Conservation (phyloP, 2,113 vertebrate species). For the Alethe diademata region DNA sequence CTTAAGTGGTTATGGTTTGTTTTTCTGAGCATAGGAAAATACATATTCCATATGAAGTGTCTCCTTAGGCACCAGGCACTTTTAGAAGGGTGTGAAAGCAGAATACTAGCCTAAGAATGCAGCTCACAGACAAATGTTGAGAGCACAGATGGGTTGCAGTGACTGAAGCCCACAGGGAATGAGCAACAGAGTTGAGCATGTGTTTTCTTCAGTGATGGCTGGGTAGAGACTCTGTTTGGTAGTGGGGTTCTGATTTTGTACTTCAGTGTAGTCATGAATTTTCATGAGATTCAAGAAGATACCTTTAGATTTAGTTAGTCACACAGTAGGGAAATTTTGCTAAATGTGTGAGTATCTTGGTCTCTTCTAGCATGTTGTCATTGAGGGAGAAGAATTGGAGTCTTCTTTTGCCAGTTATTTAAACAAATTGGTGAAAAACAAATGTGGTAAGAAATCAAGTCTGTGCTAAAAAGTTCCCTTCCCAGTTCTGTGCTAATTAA, state of each 20-base stretch:
- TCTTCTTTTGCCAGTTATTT: not conserved
- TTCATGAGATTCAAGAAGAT: not conserved
- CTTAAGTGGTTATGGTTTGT: not conserved
- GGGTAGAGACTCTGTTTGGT: not conserved
- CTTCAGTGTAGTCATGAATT: conserved; percentile 1
- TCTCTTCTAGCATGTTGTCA: not conserved
- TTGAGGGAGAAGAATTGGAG: not conserved
- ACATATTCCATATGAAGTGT: not conserved
- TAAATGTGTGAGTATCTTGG: not conserved
- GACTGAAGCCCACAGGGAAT: not conserved
- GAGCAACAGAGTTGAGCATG: not conserved
- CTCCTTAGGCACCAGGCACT: not conserved
- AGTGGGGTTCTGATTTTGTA: not conserved
- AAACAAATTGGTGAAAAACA: not conserved
- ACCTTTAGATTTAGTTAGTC: not conserved
- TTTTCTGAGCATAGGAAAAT: not conserved
- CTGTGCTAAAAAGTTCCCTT: not conserved
- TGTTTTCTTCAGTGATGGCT: not conserved
- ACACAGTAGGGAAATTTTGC: not conserved
- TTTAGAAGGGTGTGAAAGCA: conserved; percentile 8
- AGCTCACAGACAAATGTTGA: not conserved
- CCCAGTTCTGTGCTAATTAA: not conserved
- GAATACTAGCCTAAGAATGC: not conserved
- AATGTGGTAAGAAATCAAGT: not conserved
- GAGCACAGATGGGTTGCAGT: conserved; percentile 5